These are phyloP conservation scores for Zosterops pallidus DNA, from an alignment of 2,113 vertebrate genomes.

Conservation along the genomic window DNA sequence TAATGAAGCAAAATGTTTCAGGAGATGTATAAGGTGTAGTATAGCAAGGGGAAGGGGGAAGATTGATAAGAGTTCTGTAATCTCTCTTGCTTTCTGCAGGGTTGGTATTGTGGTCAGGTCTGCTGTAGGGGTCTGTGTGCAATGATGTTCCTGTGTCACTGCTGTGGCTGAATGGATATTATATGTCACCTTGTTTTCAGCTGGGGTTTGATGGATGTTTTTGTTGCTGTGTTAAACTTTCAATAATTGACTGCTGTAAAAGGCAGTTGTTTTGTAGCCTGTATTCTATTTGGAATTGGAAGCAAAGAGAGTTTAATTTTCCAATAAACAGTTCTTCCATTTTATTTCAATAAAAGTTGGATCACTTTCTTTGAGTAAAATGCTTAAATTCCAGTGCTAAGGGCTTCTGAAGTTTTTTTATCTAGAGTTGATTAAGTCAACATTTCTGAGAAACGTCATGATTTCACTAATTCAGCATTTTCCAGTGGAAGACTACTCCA, in stretches of 20 bases:
- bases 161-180: not conserved
- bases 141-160: not conserved
- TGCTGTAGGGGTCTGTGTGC: not conserved
- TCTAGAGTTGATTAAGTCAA: not conserved
- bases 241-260: not conserved
- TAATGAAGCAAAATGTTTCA: not conserved
- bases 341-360: not conserved
- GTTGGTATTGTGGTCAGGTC: not conserved
- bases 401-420: not conserved
- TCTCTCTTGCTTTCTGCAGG: not conserved
- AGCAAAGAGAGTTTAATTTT: not conserved
- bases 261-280: not conserved
- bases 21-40: not conserved
- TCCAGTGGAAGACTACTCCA: not conserved
- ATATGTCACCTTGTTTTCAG: not conserved
- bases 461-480: slow-evolving; percentile 27
- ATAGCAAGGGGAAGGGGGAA: not conserved
- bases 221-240: not conserved
- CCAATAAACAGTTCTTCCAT: not conserved
- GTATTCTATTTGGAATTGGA: not conserved
- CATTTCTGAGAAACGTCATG: not conserved
- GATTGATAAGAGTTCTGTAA: not conserved
- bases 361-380: not conserved
- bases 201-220: not conserved
- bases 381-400: not conserved